Percentiles rank a stretch among this genome's conserved stretches.
Conservation (phyloP, 2,797 vertebrate species). For the Neoniphon sammara region DNA sequence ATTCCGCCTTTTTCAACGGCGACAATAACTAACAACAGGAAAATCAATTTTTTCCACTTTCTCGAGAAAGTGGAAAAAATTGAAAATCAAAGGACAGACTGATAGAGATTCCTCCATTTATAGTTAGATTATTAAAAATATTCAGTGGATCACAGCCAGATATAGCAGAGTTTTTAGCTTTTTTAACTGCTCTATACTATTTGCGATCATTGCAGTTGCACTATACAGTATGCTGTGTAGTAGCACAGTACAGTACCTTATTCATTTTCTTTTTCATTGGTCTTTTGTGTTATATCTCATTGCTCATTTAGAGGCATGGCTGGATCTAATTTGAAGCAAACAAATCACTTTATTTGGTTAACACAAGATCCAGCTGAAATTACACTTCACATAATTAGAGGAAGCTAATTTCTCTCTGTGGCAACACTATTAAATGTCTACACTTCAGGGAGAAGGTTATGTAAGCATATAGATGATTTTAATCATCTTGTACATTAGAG, state of each 20-base stretch:
- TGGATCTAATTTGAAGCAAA: constrained; percentile 19
- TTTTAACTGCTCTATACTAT: too few relatives aligned
- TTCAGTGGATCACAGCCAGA: not conserved
- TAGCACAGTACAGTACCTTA: too few relatives aligned
- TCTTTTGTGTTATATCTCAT: constrained; percentile 7
- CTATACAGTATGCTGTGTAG: not conserved
- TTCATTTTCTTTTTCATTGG: not conserved
- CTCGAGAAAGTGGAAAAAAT: too few relatives aligned
- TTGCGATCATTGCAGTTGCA: too few relatives aligned
- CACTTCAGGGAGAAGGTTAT: not conserved
- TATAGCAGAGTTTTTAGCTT: not conserved
- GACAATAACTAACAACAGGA: too few relatives aligned
- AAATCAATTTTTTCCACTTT: too few relatives aligned
- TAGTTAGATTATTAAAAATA: not conserved
- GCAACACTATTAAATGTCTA: not conserved
- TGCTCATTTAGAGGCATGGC: not conserved
- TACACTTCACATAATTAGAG: constrained; percentile 15
- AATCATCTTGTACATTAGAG: not conserved
- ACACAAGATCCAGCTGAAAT: constrained; percentile 11
- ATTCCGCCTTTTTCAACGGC: too few relatives aligned
- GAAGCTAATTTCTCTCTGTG: constrained; percentile 5
- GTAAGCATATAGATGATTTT: constrained; percentile 6
- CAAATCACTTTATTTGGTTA: constrained; percentile 3
- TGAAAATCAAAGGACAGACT: too few relatives aligned
- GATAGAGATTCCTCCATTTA: too few relatives aligned